Evolutionary conservation across 2,797 vertebrate genomes (phyloP), one percentile per base, ranked within the genome.

Genomic region (Arctocebus calabarensis): DNA sequence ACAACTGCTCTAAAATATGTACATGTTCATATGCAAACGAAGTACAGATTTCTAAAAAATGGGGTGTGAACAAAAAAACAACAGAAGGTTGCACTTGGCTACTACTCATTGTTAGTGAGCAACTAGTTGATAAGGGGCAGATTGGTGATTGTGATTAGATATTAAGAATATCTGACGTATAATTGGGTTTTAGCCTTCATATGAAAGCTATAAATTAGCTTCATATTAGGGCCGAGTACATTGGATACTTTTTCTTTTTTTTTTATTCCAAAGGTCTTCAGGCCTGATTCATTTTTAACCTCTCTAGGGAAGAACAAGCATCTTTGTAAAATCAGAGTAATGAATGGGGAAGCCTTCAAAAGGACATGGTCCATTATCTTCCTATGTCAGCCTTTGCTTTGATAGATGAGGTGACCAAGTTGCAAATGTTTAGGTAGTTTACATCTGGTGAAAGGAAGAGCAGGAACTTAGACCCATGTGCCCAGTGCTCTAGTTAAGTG

Each of bases 251-350:
- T n/a, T n/a, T n/a, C n/a, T n/a, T n/a, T n/a, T n/a, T n/a, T n/a
- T n/a, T n/a, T n/a, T n/a, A 74, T 23, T 45, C 1, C 4, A 29
- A 8, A 23, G 6, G 5, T 22, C 19, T 78, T 86, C 45, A 52
- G 25, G 73, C 11, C 43, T 40, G 55, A 94, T n/a, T 37, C 48
- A 86, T 48, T 79, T 45, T 71, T 68, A 81, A 59, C 5, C 17
- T 90, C 37, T 92, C 37, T 10, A 68, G 11, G 48, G 78, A 7
- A 84, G 29, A 84, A 74, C 4, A 64, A 20, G 5, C 3, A 27
- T 89, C 61, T 91, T 94, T 95, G 66, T 84, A 88, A 95, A 96
- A 57, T 73, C 90, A 89, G 48, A 91, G 19, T 57, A 70, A 64
- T 27, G 11, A 34, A 82, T 45, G 27, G 40, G 74, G 22, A 91